These are phyloP conservation scores for Athalia cordata DNA, from an alignment of 2,888 invertebrate species.

Conservation along the genomic window DNA sequence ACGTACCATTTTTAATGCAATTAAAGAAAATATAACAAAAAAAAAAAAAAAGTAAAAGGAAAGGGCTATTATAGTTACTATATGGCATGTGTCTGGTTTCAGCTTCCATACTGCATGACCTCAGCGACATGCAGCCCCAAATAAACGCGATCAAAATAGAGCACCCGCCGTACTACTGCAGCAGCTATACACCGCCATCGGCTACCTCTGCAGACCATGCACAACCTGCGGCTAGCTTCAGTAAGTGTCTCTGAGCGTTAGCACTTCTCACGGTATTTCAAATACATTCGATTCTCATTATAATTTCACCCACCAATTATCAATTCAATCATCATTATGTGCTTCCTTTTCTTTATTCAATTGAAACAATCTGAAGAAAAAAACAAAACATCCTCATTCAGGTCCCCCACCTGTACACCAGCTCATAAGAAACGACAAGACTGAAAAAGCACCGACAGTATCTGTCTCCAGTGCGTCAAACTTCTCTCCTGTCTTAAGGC, in stretches of 20 bases:
- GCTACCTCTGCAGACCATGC: constrained; percentile 75
- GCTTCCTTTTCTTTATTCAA: not conserved
- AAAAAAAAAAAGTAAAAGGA: not conserved
- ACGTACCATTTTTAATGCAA: not conserved
- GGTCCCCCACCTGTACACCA: constrained; percentile 72
- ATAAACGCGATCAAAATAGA: constrained; percentile 88
- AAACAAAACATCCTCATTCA: constrained; percentile 50
- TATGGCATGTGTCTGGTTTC: constrained; percentile 73
- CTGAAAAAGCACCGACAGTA: constrained; percentile 71
- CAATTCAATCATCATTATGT: not conserved
- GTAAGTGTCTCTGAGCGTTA: constrained; percentile 62
- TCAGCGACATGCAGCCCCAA: constrained; percentile 84
- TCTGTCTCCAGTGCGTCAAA: constrained; percentile 72
- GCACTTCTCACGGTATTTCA: not conserved
- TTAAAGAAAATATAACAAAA: constrained; percentile 7
- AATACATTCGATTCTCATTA: not conserved
- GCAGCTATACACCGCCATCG: constrained; percentile 85
- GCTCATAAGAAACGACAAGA: constrained; percentile 72
- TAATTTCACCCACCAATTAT: not conserved
- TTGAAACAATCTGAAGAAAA: not conserved
- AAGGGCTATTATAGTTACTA: constrained; percentile 2
- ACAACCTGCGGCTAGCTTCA: constrained; percentile 73
- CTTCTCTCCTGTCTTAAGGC: constrained; percentile 71
- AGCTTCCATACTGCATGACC: constrained; percentile 97
- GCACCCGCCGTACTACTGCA: constrained; percentile 88